Percentiles rank a stretch among this genome's conserved stretches.
Conservation (phyloP, 1,140 invertebrate genomes). For the Zeugodacus cucurbitae region DNA sequence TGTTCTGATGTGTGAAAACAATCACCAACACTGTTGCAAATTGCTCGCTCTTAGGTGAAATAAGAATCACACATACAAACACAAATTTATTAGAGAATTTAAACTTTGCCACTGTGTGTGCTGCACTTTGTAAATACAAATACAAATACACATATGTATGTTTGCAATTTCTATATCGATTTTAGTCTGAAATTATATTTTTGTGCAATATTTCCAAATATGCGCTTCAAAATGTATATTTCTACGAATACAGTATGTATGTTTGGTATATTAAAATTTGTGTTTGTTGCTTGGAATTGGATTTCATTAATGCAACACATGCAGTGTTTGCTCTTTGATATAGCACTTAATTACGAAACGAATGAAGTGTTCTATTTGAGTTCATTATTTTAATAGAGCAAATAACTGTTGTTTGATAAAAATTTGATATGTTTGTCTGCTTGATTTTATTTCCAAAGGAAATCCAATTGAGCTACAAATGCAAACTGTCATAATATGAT, state of each 20-base stretch:
- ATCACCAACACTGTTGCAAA: neutral
- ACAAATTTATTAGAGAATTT: neutral
- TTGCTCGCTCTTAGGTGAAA: neutral
- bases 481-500: too few relatives aligned
- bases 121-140: neutral
- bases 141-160: neutral
- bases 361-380: neutral
- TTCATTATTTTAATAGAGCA: slow-evolving; percentile 2
- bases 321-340: neutral
- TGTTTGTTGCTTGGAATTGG: neutral
- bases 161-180: neutral
- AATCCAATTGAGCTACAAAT: too few relatives aligned
- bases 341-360: neutral
- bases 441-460: too few relatives aligned
- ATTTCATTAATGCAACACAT: neutral
- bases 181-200: neutral
- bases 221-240: neutral
- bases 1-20: neutral
- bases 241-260: neutral
- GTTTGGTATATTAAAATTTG: too few relatives aligned
- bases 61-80: neutral
- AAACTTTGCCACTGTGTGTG: neutral
- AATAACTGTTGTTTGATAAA: neutral
- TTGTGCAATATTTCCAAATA: neutral
- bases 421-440: neutral